Evolutionary conservation across 2,888 invertebrate species (phyloP).

Genomic region (Drosophila picticornis): DNA sequence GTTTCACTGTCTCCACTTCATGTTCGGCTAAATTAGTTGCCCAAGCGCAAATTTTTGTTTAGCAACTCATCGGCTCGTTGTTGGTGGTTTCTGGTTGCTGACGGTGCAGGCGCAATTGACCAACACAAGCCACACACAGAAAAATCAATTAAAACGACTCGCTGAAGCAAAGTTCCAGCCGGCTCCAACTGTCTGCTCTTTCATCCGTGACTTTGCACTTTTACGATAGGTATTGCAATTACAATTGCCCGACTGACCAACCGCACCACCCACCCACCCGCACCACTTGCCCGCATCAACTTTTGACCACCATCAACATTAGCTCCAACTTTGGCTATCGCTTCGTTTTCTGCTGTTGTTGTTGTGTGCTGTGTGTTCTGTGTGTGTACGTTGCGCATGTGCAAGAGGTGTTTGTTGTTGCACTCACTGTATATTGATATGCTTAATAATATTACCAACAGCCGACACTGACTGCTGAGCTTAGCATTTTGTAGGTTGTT

Average conservation of each 20-base stretch:
- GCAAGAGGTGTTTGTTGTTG: conserved; percentile 61
- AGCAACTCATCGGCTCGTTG: conserved; percentile 34
- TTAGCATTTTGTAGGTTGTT: conserved; percentile 35
- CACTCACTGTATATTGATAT: conserved; percentile 59
- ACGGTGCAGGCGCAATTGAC: conserved; percentile 51
- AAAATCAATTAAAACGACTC: conserved; percentile 79
- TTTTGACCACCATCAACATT: conserved; percentile 35
- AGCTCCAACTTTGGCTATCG: conserved; percentile 15
- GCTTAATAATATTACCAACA: conserved; percentile 59
- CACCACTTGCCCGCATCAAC: not conserved
- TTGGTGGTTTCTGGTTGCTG: conserved; percentile 27
- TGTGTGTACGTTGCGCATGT: conserved; percentile 57
- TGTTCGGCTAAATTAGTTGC: conserved; percentile 73
- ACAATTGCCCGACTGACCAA: conserved; percentile 47
- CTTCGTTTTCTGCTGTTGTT: not conserved
- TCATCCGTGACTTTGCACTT: conserved; percentile 82
- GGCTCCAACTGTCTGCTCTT: conserved; percentile 51
- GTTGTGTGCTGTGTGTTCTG: not conserved
- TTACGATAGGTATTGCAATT: conserved; percentile 57
- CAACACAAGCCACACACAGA: conserved; percentile 27
- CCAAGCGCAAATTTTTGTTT: conserved; percentile 62
- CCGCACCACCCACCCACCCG: conserved; percentile 27
- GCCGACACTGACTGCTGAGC: conserved; percentile 56
- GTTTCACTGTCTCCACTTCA: conserved; percentile 51
- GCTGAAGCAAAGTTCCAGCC: conserved; percentile 76